phyloP scores from a whole-genome alignment of 2,113 vertebrate species.

The Saccopteryx leptura region DNA sequence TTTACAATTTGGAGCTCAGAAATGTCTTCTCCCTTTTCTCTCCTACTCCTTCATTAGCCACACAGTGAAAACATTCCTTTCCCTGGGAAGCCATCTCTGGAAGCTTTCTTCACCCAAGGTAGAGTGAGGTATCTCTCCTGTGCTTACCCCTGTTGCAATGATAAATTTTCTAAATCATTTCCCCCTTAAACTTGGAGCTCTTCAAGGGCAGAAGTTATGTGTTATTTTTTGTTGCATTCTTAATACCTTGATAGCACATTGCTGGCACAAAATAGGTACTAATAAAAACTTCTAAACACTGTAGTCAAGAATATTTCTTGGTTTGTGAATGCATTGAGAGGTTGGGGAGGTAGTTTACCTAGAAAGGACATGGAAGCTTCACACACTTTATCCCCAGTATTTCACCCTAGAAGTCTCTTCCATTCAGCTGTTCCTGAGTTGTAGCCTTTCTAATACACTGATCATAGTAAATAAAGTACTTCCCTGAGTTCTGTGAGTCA shows the following conservation, averaged over 20 bases:
- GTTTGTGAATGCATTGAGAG: neutral
- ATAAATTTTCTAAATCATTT: neutral
- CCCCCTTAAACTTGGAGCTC: neutral
- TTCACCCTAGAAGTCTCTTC: neutral
- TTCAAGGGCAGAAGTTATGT: neutral
- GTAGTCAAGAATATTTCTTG: neutral
- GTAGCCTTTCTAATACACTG: neutral
- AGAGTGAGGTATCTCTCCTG: neutral
- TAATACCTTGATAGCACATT: neutral
- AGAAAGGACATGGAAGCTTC: neutral
- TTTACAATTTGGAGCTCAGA: neutral
- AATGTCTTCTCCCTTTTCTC: neutral
- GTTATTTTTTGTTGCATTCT: neutral
- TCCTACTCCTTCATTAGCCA: accelerated
- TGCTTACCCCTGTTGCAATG: neutral
- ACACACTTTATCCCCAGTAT: neutral
- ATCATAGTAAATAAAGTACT: neutral
- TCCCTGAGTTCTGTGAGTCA: neutral
- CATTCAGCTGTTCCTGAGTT: neutral
- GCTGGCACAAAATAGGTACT: neutral
- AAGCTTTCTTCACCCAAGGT: neutral
- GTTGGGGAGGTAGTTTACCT: neutral
- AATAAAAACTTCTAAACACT: neutral
- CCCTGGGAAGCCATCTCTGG: neutral
- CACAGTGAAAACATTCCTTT: neutral